These are phyloP conservation scores for Chamaea fasciata DNA, from an alignment of 2,113 vertebrate genomes.

Conservation along the genomic window DNA sequence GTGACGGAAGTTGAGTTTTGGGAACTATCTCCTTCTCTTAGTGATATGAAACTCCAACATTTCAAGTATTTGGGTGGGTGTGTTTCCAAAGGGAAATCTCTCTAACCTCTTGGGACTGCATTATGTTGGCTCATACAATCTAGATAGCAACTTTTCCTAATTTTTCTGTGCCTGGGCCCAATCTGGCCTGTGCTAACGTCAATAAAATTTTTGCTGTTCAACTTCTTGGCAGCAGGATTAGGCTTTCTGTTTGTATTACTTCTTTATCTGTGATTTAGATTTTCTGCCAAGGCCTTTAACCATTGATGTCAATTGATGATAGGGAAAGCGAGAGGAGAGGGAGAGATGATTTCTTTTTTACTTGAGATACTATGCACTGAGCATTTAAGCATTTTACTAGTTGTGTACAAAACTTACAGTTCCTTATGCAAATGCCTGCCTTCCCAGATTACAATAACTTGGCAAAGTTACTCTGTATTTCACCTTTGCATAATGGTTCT, in stretches of 20 bases:
- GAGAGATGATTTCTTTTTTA: not conserved
- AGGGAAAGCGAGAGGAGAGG: not conserved
- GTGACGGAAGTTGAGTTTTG: not conserved
- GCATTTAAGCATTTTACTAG: not conserved
- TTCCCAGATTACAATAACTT: not conserved
- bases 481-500: not conserved
- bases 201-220: slow-evolving; percentile 3
- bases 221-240: not conserved
- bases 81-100: not conserved
- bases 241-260: slow-evolving; percentile 21
- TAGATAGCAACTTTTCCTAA: not conserved
- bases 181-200: not conserved
- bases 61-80: accelerated
- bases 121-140: not conserved
- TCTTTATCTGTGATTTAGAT: slow-evolving; percentile 5
- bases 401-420: not conserved
- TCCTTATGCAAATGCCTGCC: not conserved
- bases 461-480: not conserved
- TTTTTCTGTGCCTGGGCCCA: not conserved
- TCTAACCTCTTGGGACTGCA: not conserved
- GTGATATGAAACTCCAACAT: not conserved
- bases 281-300: slow-evolving; percentile 14
- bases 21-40: not conserved
- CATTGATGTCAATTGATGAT: not conserved
- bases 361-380: not conserved